These are phyloP conservation scores for Ursus arctos DNA, from an alignment of 2,113 vertebrate genomes.

Conservation along the genomic window DNA sequence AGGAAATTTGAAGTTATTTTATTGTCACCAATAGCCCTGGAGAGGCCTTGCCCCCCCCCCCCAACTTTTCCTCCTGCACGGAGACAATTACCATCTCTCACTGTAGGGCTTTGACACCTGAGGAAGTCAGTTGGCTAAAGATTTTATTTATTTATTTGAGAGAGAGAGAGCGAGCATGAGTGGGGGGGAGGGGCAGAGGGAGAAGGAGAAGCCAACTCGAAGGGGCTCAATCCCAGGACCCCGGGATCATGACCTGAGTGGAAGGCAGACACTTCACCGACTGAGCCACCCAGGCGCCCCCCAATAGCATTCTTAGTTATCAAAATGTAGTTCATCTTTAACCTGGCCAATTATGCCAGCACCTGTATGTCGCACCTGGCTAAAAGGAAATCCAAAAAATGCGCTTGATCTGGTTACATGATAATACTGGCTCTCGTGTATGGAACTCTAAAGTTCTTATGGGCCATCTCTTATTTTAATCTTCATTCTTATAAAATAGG, in stretches of 20 bases:
- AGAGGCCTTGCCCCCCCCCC: not conserved
- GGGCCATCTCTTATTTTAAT: not conserved
- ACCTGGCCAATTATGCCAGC: not conserved
- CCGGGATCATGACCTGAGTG: too few relatives aligned
- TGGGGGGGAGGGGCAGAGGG: too few relatives aligned
- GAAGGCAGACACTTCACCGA: too few relatives aligned
- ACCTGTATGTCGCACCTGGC: not conserved
- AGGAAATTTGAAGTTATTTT: not conserved
- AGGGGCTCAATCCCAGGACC: too few relatives aligned
- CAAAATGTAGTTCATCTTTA: not conserved
- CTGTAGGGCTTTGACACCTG: not conserved
- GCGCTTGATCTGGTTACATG: not conserved
- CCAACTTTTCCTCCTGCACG: not conserved
- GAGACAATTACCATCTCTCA: not conserved
- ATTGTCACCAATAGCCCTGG: not conserved
- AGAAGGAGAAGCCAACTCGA: too few relatives aligned
- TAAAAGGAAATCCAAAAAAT: not conserved
- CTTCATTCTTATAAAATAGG: not conserved
- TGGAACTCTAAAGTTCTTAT: not conserved
- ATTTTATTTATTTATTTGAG: too few relatives aligned
- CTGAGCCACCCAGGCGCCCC: too few relatives aligned
- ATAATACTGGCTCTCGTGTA: not conserved
- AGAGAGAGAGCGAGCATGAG: too few relatives aligned
- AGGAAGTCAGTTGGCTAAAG: not conserved
- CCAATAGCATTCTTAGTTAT: not conserved